phyloP scores from a whole-genome alignment of 2,888 invertebrate genomes.

The Tipula helvola region DNA sequence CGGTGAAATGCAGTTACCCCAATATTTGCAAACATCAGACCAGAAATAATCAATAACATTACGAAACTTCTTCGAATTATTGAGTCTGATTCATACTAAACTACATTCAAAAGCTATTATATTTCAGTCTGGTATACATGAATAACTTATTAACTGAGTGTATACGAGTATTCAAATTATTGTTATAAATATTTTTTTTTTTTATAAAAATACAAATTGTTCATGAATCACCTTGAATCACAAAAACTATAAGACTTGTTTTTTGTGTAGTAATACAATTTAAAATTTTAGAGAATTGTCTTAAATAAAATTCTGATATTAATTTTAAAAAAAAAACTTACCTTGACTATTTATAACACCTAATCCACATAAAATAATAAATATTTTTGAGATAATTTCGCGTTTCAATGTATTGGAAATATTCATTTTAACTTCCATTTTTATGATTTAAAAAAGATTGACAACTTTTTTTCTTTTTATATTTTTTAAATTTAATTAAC shows the following conservation, averaged over 20 bases:
- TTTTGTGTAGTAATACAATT: not conserved
- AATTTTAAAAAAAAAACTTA: not conserved
- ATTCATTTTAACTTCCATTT: not conserved
- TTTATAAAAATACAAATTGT: not conserved
- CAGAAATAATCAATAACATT: not conserved
- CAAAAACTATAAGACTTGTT: not conserved
- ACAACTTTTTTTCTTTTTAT: not conserved
- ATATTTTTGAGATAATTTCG: not conserved
- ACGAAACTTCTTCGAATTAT: not conserved
- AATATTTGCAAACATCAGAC: not conserved
- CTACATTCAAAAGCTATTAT: not conserved
- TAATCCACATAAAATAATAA: slow-evolving; percentile 7
- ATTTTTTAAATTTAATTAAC: not conserved
- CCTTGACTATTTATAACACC: slow-evolving; percentile 9
- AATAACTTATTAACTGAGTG: not conserved
- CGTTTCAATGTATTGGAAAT: not conserved
- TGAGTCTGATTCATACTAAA: not conserved
- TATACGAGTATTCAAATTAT: not conserved
- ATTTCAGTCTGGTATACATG: not conserved
- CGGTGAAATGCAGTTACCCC: not conserved
- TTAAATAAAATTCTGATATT: not conserved
- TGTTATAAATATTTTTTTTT: not conserved
- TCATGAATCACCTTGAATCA: not conserved
- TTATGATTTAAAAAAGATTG: not conserved
- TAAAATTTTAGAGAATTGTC: not conserved